phyloP scores from a whole-genome alignment of 2,888 invertebrate genomes.

The Cryptophagus acutangulus region DNA sequence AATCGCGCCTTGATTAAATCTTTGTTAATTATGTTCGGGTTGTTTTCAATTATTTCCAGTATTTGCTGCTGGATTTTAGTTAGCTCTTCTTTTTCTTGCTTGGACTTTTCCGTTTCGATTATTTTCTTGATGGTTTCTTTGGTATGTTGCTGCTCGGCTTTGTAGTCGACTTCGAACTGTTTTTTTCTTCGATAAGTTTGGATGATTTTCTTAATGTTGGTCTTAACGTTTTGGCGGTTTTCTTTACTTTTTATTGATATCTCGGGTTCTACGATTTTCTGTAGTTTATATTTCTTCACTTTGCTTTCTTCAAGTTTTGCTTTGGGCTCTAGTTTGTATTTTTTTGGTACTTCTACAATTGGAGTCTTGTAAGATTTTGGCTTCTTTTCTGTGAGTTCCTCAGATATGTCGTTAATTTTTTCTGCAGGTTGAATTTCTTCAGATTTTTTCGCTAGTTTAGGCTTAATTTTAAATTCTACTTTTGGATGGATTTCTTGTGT shows the following conservation, averaged over 20 bases:
- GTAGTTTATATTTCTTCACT: neutral
- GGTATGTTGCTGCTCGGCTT: constrained; percentile 20
- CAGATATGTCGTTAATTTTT: constrained; percentile 2
- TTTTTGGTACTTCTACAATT: no score
- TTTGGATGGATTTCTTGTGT: constrained; percentile 3
- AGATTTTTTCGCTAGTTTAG: constrained; percentile 8
- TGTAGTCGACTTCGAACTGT: constrained; percentile 19
- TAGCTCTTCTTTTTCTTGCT: constrained; percentile 49
- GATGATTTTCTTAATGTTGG: constrained; percentile 33
- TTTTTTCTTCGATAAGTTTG: constrained; percentile 33
- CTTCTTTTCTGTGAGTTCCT: constrained; percentile 3
- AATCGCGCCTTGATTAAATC: constrained; percentile 49
- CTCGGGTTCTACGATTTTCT: constrained; percentile 5
- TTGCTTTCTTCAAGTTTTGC: constrained; percentile 4
- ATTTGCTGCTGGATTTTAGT: constrained; percentile 48
- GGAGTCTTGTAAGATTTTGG: neutral
- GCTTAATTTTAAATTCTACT: neutral
- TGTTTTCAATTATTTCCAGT: constrained; percentile 50
- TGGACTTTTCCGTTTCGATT: constrained; percentile 46
- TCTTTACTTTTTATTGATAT: constrained; percentile 16
- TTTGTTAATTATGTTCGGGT: constrained; percentile 50
- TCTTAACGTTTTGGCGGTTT: constrained; percentile 28
- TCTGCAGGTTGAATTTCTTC: neutral
- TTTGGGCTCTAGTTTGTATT: no score
- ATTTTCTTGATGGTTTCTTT: constrained; percentile 37